phyloP scores from a whole-genome alignment of 2,797 vertebrate species.

The Peromyscus melanophrys region DNA sequence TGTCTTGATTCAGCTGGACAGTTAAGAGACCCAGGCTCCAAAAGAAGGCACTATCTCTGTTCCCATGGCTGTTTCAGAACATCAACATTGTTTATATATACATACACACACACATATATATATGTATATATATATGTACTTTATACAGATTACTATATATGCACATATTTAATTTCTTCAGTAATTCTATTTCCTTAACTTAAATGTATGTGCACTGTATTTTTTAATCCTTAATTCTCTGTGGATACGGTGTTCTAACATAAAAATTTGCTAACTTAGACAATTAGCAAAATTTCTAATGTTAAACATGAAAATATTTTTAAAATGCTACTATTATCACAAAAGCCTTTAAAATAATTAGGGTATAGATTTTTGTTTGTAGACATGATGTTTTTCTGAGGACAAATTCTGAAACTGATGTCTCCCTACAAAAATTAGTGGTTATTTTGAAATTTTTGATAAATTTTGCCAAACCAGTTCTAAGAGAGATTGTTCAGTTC shows the following conservation, averaged over 20 bases:
- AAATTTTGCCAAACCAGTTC: conserved; percentile 47
- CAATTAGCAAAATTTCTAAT: neutral
- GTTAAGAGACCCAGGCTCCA: neutral
- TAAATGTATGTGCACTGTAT: neutral
- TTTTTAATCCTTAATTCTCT: neutral
- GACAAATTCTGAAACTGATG: neutral
- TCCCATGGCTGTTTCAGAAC: neutral
- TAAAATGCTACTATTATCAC: conserved; percentile 3
- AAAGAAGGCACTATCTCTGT: neutral
- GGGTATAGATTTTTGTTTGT: neutral
- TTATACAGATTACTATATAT: neutral
- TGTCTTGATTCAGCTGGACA: neutral
- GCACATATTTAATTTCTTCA: neutral
- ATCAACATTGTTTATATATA: neutral
- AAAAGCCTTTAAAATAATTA: neutral
- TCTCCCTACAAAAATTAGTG: neutral
- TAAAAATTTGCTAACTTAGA: neutral
- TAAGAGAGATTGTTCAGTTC: neutral
- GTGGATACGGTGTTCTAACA: neutral
- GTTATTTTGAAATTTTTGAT: conserved; percentile 44
- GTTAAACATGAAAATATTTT: neutral
- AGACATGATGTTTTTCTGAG: conserved; percentile 7
- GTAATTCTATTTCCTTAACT: conserved; percentile 6
- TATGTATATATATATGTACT: neutral
- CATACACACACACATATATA: neutral